phyloP scores from a whole-genome alignment of 1,140 invertebrate species.

The Neodiprion lecontei region DNA sequence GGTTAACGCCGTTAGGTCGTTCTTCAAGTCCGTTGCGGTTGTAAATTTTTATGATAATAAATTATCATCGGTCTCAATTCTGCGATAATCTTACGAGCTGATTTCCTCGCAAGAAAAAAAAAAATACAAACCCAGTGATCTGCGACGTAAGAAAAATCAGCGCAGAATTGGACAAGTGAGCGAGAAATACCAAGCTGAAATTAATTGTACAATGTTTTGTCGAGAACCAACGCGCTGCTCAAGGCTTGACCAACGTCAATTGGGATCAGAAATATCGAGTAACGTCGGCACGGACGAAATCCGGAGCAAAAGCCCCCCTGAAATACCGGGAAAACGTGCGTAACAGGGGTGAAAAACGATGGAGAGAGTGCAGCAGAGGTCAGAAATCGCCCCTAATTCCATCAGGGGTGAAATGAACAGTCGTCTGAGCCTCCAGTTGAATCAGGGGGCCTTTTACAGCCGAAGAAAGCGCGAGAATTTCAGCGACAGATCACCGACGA shows the following conservation, averaged over 20 bases:
- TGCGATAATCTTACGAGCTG: no score
- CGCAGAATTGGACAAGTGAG: neutral
- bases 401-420: neutral
- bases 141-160: no score
- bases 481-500: neutral
- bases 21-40: slow-evolving; percentile 1
- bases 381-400: neutral
- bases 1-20: slow-evolving; percentile 11
- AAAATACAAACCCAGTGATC: no score
- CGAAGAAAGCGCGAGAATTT: neutral
- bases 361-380: neutral
- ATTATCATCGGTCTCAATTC: neutral
- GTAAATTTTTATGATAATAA: slow-evolving; percentile 9
- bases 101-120: no score
- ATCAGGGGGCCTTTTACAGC: neutral
- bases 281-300: neutral
- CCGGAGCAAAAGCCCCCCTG: neutral
- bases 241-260: slow-evolving; percentile 4
- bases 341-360: neutral
- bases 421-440: neutral
- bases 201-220: slow-evolving; percentile 1
- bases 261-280: neutral
- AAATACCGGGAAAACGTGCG: neutral
- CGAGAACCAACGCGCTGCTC: neutral
- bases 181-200: neutral